These are phyloP conservation scores for Pseudonaja textilis DNA, from an alignment of 2,113 vertebrate genomes.

Conservation along the genomic window DNA sequence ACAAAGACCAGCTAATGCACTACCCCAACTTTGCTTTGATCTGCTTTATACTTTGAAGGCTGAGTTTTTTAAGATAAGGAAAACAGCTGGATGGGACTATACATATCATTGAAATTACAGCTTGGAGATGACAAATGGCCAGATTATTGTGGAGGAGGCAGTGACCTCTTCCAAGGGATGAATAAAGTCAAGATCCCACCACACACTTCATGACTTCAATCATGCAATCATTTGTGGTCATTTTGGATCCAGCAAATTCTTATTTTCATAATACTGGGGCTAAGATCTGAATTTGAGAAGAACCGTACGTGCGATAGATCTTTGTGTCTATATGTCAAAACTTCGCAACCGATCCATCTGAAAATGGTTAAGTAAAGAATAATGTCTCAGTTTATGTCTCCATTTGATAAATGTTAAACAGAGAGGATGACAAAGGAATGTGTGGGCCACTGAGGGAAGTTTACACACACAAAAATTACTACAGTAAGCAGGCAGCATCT, in stretches of 20 bases:
- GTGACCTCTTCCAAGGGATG: accelerated
- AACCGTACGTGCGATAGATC: background rate
- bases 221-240: background rate
- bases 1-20: background rate
- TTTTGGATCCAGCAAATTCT: background rate
- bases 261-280: background rate
- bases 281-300: background rate
- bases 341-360: background rate
- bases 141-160: background rate
- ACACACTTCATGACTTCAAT: background rate
- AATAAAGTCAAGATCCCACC: background rate
- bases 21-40: background rate
- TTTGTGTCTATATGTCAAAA: background rate
- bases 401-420: background rate
- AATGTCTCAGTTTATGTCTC: background rate
- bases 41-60: background rate
- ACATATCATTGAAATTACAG: background rate
- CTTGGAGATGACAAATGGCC: background rate
- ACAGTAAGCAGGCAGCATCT: background rate
- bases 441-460: background rate
- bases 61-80: background rate
- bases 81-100: background rate
- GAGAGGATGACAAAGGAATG: background rate
- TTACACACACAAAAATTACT: background rate
- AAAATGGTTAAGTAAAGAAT: background rate